These are phyloP conservation scores for Stenodema calcarata DNA, from an alignment of 2,888 invertebrate species.

Conservation along the genomic window DNA sequence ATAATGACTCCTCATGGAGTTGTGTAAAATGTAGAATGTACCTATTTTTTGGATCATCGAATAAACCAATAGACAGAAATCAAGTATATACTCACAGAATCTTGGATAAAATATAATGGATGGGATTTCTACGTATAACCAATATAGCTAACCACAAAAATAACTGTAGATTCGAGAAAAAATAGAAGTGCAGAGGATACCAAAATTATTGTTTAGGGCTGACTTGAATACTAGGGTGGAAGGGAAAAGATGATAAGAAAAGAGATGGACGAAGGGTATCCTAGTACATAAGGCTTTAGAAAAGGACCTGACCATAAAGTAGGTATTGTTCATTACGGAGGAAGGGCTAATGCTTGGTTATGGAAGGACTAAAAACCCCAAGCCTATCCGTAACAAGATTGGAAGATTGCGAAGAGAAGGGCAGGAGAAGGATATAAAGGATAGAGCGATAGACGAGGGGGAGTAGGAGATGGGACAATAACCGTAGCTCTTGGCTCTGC, in stretches of 20 bases:
- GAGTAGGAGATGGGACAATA: slow-evolving; percentile 53
- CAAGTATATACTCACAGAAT: too few species aligned
- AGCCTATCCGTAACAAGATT: slow-evolving; percentile 50
- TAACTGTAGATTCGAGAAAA: not conserved
- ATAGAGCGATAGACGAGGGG: slow-evolving; percentile 27
- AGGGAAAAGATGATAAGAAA: not conserved
- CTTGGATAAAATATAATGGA: too few species aligned
- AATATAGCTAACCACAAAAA: not conserved
- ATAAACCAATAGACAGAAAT: too few species aligned
- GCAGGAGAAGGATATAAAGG: slow-evolving; percentile 49
- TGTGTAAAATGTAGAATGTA: too few species aligned
- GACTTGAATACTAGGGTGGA: not conserved
- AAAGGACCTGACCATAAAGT: slow-evolving; percentile 43
- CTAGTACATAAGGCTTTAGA: slow-evolving; percentile 28
- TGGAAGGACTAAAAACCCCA: slow-evolving; percentile 48
- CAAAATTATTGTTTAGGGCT: not conserved
- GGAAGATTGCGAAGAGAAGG: slow-evolving; percentile 48
- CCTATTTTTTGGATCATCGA: too few species aligned
- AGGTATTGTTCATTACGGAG: slow-evolving; percentile 49
- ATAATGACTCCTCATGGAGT: too few species aligned
- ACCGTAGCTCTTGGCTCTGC: slow-evolving; percentile 49
- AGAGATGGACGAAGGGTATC: not conserved
- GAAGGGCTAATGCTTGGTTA: slow-evolving; percentile 50
- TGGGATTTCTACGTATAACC: too few species aligned
- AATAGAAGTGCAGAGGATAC: not conserved